phyloP scores from a whole-genome alignment of 2,797 vertebrate species.

The Falco novaeseelandiae region DNA sequence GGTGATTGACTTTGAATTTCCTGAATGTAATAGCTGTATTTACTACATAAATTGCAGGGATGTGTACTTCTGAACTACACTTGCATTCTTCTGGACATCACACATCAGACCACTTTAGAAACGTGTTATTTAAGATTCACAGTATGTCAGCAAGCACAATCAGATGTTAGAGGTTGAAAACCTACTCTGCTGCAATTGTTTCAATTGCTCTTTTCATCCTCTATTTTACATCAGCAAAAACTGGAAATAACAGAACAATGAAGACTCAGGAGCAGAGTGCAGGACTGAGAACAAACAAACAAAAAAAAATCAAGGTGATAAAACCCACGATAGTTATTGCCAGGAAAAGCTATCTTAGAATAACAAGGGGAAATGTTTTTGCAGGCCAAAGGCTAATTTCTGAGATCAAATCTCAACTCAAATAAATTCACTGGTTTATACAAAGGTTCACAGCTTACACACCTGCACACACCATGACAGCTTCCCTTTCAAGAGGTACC shows the following conservation, averaged over 20 bases:
- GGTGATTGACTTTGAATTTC: not conserved
- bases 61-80: not conserved
- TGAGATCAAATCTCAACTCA: slow-evolving; percentile 6
- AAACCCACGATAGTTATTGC: not conserved
- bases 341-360: slow-evolving; percentile 6
- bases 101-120: not conserved
- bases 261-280: not conserved
- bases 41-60: not conserved
- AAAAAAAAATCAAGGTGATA: not conserved
- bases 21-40: not conserved
- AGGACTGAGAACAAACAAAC: not conserved
- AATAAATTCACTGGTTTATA: not conserved
- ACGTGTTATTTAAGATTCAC: slow-evolving; percentile 9
- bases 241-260: not conserved
- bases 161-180: slow-evolving; percentile 11
- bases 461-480: not conserved
- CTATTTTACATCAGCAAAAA: not conserved
- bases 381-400: not conserved
- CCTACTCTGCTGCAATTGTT: not conserved
- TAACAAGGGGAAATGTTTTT: slow-evolving; percentile 8
- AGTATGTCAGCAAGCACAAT: not conserved
- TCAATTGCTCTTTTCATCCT: not conserved
- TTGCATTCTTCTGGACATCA: not conserved
- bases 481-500: not conserved
- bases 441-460: not conserved